phyloP scores from a whole-genome alignment of 1,140 invertebrate species.

The Drosophila guanche region DNA sequence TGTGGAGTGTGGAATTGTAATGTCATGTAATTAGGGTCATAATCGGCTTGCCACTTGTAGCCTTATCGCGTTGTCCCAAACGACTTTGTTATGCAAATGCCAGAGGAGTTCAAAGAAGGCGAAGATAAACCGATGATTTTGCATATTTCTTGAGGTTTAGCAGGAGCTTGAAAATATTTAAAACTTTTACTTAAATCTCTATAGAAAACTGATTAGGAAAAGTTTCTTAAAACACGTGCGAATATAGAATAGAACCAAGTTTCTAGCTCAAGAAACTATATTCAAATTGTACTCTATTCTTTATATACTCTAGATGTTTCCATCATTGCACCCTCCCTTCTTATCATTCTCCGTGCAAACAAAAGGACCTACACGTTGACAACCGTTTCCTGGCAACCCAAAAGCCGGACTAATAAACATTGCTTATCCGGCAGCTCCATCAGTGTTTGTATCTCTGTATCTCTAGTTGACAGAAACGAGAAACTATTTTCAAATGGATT shows the following conservation, averaged over 20 bases:
- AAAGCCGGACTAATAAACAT: conserved; percentile 44
- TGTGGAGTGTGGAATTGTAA: conserved; percentile 60
- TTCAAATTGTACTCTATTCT: not conserved
- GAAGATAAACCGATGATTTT: conserved; percentile 1
- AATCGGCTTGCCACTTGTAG: conserved; percentile 72
- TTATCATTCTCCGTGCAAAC: conserved; percentile 1
- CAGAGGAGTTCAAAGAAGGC: conserved; percentile 1
- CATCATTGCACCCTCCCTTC: not conserved
- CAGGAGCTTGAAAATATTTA: not conserved
- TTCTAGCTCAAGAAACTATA: too few species aligned
- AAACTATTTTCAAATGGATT: conserved; percentile 63
- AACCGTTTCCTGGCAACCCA: conserved; percentile 43
- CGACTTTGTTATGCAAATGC: conserved; percentile 72
- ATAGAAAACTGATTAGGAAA: not conserved
- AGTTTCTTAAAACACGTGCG: too few species aligned
- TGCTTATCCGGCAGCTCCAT: conserved; percentile 27
- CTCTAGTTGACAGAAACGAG: not conserved
- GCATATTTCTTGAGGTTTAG: conserved; percentile 2
- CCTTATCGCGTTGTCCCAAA: conserved; percentile 50
- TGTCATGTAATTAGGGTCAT: conserved; percentile 78
- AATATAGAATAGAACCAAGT: too few species aligned
- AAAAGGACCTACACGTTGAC: conserved; percentile 19
- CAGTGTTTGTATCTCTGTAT: not conserved
- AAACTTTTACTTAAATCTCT: not conserved
- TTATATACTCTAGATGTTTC: not conserved